These are phyloP conservation scores for western clawed frog (Xenopus tropicalis) DNA, from an alignment of 2,113 vertebrate genomes.

Conservation along the genomic window DNA sequence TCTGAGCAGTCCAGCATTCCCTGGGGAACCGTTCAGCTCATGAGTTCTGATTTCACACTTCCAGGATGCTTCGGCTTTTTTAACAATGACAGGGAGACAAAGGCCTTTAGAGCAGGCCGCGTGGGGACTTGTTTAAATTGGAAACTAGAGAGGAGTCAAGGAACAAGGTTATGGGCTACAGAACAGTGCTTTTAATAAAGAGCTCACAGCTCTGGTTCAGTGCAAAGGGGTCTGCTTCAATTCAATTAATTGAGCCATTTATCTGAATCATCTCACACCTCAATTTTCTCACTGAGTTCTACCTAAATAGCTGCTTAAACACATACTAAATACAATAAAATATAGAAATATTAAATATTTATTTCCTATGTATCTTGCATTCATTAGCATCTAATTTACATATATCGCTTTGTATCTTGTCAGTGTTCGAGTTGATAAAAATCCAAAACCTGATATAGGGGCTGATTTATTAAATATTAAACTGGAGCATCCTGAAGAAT, in stretches of 20 bases:
- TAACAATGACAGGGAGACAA: conserved; percentile 91
- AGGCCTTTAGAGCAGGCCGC: conserved; percentile 84
- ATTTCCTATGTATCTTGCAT: too few relatives aligned
- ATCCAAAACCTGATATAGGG: too few relatives aligned
- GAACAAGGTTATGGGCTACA: conserved; percentile 88
- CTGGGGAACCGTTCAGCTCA: conserved; percentile 85
- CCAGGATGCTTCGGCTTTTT: conserved; percentile 75
- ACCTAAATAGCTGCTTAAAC: conserved; percentile 82
- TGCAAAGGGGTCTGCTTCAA: conserved; percentile 76
- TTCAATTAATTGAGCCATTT: conserved; percentile 98
- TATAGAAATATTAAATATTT: too few relatives aligned
- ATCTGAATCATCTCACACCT: conserved; percentile 89
- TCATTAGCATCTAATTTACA: too few relatives aligned
- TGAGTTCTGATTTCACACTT: conserved; percentile 94
- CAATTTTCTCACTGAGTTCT: conserved; percentile 83
- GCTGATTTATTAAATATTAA: too few relatives aligned
- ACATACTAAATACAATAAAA: not conserved
- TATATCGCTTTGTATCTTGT: too few relatives aligned
- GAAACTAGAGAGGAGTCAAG: conserved; percentile 87
- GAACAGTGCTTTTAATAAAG: conserved; percentile 95
- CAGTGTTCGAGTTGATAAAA: too few relatives aligned
- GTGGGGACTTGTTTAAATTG: conserved; percentile 88
- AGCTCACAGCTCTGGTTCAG: conserved; percentile 84
- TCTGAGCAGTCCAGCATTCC: conserved; percentile 77
- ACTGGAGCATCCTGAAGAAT: too few relatives aligned